phyloP scores from a whole-genome alignment of 2,888 invertebrate species.

The Cephonodes hylas region DNA sequence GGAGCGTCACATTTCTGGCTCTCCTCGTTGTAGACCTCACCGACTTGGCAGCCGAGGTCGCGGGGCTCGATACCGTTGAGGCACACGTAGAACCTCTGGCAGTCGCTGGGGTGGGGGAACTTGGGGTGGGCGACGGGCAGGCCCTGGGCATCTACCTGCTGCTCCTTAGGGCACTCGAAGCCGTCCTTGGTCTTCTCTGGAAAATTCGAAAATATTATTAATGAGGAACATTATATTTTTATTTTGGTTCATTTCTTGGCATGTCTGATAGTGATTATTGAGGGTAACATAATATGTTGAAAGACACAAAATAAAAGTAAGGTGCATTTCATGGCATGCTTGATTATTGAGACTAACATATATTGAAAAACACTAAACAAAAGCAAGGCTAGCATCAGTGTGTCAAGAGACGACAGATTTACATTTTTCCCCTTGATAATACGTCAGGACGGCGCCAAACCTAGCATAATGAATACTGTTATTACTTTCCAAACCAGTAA shows the following conservation, averaged over 20 bases:
- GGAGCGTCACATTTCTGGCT: slow-evolving; percentile 92
- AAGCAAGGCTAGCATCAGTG: too few relatives aligned
- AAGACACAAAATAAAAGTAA: too few relatives aligned
- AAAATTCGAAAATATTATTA: slow-evolving; percentile 28
- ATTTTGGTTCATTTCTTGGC: neutral
- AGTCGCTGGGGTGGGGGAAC: slow-evolving; percentile 92
- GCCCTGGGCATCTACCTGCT: slow-evolving; percentile 84
- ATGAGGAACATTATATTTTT: neutral
- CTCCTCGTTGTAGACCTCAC: slow-evolving; percentile 95
- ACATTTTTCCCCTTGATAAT: too few relatives aligned
- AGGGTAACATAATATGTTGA: too few relatives aligned
- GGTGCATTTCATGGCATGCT: too few relatives aligned
- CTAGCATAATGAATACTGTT: too few relatives aligned
- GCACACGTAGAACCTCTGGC: slow-evolving; percentile 95
- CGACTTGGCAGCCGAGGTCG: slow-evolving; percentile 91
- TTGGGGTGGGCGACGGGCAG: slow-evolving; percentile 90
- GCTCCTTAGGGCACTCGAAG: slow-evolving; percentile 90
- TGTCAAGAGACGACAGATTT: too few relatives aligned
- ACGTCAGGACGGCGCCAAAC: too few relatives aligned
- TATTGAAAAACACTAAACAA: too few relatives aligned
- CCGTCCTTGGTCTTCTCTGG: slow-evolving; percentile 90
- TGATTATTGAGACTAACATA: too few relatives aligned
- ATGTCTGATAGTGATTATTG: neutral
- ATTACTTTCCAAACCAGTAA: too few relatives aligned
- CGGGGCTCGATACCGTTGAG: slow-evolving; percentile 92